These are phyloP conservation scores for Myiopsitta monachus DNA, from an alignment of 2,113 vertebrate genomes.

Conservation along the genomic window DNA sequence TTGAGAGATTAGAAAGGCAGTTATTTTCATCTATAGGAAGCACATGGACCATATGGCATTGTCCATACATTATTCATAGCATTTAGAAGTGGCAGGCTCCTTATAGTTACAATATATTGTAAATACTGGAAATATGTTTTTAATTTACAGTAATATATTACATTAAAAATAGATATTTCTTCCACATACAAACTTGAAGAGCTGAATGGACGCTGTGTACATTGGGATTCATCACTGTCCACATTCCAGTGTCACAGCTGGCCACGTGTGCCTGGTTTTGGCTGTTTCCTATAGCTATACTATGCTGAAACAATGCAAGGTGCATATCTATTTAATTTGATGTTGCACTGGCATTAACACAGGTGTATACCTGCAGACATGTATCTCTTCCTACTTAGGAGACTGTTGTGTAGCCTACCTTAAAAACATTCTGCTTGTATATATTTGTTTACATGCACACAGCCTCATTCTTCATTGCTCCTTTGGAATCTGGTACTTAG, in stretches of 20 bases:
- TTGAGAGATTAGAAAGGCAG: background rate
- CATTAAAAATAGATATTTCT: slow-evolving; percentile 13
- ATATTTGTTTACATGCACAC: background rate
- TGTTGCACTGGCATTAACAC: background rate
- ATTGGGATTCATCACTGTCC: background rate
- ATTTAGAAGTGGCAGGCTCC: background rate
- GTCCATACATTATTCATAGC: background rate
- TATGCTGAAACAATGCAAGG: background rate
- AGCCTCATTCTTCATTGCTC: background rate
- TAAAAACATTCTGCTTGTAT: background rate
- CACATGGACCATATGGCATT: background rate
- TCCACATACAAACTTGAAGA: background rate
- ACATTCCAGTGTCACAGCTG: background rate
- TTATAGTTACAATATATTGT: background rate
- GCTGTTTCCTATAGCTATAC: background rate
- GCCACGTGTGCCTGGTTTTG: background rate
- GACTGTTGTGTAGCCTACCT: background rate
- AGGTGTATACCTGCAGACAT: background rate
- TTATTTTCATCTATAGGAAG: background rate
- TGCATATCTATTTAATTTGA: background rate
- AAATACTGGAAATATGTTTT: slow-evolving; percentile 4
- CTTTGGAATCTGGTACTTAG: background rate
- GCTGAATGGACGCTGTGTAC: background rate
- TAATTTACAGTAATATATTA: background rate
- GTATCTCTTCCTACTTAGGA: background rate